Evolutionary conservation across 2,888 invertebrate genomes (phyloP), one percentile per base, ranked within the genome.

Genomic region (Oscheius onirici): DNA sequence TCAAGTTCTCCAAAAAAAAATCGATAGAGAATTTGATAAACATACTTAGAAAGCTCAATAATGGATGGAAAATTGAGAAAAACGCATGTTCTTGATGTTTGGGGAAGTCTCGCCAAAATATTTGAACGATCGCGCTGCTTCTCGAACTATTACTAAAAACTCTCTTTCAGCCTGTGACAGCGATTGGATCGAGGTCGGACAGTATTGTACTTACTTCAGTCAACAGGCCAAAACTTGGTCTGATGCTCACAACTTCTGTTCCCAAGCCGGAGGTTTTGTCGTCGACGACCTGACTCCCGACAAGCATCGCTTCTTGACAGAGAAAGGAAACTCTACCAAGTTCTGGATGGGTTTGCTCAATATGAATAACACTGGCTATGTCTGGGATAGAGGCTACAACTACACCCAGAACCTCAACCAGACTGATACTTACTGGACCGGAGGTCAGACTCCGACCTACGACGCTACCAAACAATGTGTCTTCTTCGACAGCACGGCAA

Each of bases 221-320:
- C 0, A n/a, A 0, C 26, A 61, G 41, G 22, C 15, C 11, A 60
- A 40, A 28, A 41, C 69, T 26, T 77, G 74, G 52, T 24, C 71
- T 11, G 75, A 71, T 13, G 84, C 84, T 0, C 75, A 68, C 46
- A 71, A 44, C n/a, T 72, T 71, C 71, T 84, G 84, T 52, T 22
- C 68, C 6, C 28, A 57, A 22, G 72, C 70, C 43, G 81, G 80
- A 15, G 84, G 78, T 41, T 81, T 73, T 63, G 69, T 84, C 13
- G 80, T 60, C 44, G 83, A 83, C 54, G 84, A 83, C 67, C 58
- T 82, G 40, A 57, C 10, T 10, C 26, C 69, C 8, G 76, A 75
- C 17, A 78, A 76, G 67, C 73, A 77, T 66, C 28, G 22, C 6
- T 79, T 71, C 76, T 67, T 83, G 24, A 34, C 15, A 0, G 28